Base-by-base conservation (phyloP, 2,888 invertebrate species). In the Zelleria hepariella region DNA sequence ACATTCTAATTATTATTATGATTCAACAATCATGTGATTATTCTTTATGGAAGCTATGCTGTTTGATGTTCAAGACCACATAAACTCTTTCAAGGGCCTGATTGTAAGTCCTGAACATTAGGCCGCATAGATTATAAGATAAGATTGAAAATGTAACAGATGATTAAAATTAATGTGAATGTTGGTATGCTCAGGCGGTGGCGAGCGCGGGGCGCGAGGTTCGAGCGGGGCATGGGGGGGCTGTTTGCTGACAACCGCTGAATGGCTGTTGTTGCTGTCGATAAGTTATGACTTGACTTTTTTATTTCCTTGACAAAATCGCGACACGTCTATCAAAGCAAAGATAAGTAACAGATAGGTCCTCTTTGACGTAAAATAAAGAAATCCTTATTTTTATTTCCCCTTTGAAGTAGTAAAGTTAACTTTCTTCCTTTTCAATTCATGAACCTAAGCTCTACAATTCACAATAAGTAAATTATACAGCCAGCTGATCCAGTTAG, bases 251-350 rank as follows among this genome's bases (percentile, higher is more conserved):
- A 86, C 87, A 87, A 85, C 86, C 81, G 85, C 86, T 82, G 86
- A 82, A 78, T 82, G 86, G 86, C 87, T 77, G 87, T 86, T 86
- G 86, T 86, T 85, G 88, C 86, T 68, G 88, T 57, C 70, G 77
- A 77, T 80, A 86, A 87, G 88, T 88, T 88, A 88, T 87, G 88
- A 87, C 86, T 87, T 86, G 86, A 78, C 74, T 80, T 87, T 86
- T 83, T 80, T 86, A 71, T 80, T 78, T 42, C 81, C 80, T 84
- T 82, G 82, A 81, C 74, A 76, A 80, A 80, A 72, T 42, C 76
- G 74, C 78, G 79, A 82, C 78, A 79, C 75, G 78, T 75, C 32
- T 10, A 77, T 77, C 21, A 27, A 24, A 20, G 20, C 55, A 20
- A 27, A 27, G 21, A 26, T n/a, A 32, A 8, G 18, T 32, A 23